Base-by-base conservation (phyloP, 2,113 vertebrate species). In the Brachypteracias leptosomus region DNA sequence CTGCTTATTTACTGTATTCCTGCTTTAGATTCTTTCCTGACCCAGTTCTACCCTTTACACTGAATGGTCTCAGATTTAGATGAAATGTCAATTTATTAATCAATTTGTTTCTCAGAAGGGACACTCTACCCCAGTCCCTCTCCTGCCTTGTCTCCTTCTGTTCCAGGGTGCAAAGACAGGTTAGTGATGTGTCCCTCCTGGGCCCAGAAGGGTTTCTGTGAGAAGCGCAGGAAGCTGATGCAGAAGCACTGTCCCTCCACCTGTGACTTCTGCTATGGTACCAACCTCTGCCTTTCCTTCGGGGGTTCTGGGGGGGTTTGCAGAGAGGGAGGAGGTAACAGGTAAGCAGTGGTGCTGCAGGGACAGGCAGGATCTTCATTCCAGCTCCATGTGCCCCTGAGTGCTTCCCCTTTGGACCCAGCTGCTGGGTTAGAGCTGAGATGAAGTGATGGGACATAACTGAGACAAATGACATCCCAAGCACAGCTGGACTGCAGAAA, bases 261-360 rank as follows among this genome's bases (percentile, higher is more conserved):
- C 98, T 99, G 99, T 20, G 99, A 99, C 97, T 99, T 99, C 98
- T 99, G 99, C 97, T 98, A 99, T 1, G 99, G 99, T 99, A 98
- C 86, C 16, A 2, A 2, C 2, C 7, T 12, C n/a, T n/a, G n/a
- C n/a, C n/a, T 2, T 1, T 8, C 3, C 15, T 3, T 18, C 44
- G 80, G 35, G 24, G 1, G 17, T 17, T 31, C 3, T 14, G 58
- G 26, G 2, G 71, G 95, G 79, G 3, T 7, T 66, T 44, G 54
- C 52, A 13, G 38, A 8, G 5, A 35, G 63, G 51, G 75, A 74
- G 16, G 36, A 33, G 33, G 13, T 3, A 13, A 21, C 51, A 66
- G 47, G 16, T 18, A 8, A 31, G 14, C 13, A 4, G 16, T 10
- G 46, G 19, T 54, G 55, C 49, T 52, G 62, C 51, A 76, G 82